phyloP scores from a whole-genome alignment of 2,888 invertebrate species.

The Amblyjoppa proteus region DNA sequence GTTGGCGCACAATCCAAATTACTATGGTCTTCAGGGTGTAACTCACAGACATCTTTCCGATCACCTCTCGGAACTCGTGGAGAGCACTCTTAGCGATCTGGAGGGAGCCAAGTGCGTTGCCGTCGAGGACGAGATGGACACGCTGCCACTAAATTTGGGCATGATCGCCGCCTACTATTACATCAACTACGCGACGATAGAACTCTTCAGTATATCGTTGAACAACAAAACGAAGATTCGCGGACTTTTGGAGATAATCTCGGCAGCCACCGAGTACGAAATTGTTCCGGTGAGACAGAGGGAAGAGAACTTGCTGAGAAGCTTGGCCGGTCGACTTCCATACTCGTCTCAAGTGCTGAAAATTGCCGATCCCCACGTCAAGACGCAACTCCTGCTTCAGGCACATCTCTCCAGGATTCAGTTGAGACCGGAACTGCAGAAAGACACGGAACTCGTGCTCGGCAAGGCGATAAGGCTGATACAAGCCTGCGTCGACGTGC shows the following conservation, averaged over 20 bases:
- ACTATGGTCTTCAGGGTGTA: slow-evolving; percentile 98
- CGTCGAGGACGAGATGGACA: slow-evolving; percentile 99
- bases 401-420: slow-evolving; percentile 98
- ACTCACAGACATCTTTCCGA: slow-evolving; percentile 99
- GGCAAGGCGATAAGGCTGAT: slow-evolving; percentile 94
- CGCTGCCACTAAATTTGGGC: slow-evolving; percentile 97
- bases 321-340: slow-evolving; percentile 89
- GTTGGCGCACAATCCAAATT: slow-evolving; percentile 99
- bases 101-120: slow-evolving; percentile 99
- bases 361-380: slow-evolving; percentile 96
- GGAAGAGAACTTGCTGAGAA: slow-evolving; percentile 94
- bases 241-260: slow-evolving; percentile 98
- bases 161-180: slow-evolving; percentile 99
- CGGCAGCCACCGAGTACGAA: slow-evolving; percentile 98
- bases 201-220: slow-evolving; percentile 98
- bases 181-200: slow-evolving; percentile 99
- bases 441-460: slow-evolving; percentile 96
- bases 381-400: slow-evolving; percentile 97
- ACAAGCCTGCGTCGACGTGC: slow-evolving; percentile 97
- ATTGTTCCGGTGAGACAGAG: slow-evolving; percentile 97
- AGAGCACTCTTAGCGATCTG: slow-evolving; percentile 96
- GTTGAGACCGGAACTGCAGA: slow-evolving; percentile 97
- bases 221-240: slow-evolving; percentile 99
- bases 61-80: slow-evolving; percentile 98
- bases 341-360: slow-evolving; percentile 84